Conservation (phyloP, 2,797 vertebrate genomes). For the Carcharodon carcharias region DNA sequence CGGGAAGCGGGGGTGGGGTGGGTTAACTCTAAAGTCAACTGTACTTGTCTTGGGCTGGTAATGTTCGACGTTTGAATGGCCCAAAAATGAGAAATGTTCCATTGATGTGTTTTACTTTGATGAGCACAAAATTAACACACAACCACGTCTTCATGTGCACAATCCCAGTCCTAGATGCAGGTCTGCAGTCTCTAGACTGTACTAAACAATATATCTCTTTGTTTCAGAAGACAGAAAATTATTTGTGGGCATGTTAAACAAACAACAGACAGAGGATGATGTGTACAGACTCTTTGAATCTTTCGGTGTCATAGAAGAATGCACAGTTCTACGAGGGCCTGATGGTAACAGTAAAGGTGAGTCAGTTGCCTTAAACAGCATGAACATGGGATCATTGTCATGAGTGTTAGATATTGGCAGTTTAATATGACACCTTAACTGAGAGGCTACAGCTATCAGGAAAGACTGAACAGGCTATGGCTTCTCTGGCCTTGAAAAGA, state of each 20-base stretch:
- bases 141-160: no score
- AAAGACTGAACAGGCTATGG: neutral
- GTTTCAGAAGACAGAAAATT: slow-evolving; percentile 98
- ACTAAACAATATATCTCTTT: slow-evolving; percentile 49
- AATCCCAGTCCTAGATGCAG: neutral
- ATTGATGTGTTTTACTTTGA: neutral
- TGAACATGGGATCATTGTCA: slow-evolving; percentile 63
- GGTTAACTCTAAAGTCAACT: no score
- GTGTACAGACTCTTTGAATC: slow-evolving; percentile 96
- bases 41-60: neutral
- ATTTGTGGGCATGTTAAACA: slow-evolving; percentile 98
- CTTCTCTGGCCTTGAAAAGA: neutral
- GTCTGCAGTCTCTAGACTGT: neutral
- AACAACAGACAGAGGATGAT: slow-evolving; percentile 97
- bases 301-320: slow-evolving; percentile 95
- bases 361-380: slow-evolving; percentile 70
- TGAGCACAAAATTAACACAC: neutral
- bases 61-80: neutral
- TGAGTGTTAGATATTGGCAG: neutral
- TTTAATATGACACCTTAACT: neutral
- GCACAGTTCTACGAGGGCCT: slow-evolving; percentile 90
- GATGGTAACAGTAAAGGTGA: slow-evolving; percentile 99
- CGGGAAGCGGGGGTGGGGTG: no score
- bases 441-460: neutral
- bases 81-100: neutral